phyloP scores from a whole-genome alignment of 2,888 invertebrate species.

The Tetragnatha montana region DNA sequence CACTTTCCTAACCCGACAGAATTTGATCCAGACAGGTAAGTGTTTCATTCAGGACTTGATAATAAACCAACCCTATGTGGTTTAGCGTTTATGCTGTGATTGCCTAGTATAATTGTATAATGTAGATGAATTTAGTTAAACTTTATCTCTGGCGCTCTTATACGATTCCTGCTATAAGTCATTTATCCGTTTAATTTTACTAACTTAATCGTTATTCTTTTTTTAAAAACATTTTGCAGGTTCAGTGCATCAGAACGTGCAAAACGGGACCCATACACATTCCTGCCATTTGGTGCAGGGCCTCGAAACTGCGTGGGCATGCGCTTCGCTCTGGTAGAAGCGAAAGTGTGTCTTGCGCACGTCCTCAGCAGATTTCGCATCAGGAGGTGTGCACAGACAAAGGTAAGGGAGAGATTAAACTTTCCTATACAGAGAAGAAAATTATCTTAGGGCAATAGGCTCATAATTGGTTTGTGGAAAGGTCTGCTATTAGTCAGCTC shows the following conservation, averaged over 20 bases:
- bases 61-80: no score
- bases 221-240: conserved; percentile 10
- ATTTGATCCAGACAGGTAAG: conserved; percentile 70
- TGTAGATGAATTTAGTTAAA: no score
- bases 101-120: no score
- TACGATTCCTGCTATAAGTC: no score
- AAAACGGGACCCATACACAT: conserved; percentile 51
- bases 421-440: neutral
- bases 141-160: no score
- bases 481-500: no score
- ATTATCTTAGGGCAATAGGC: neutral
- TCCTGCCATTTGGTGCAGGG: conserved; percentile 58
- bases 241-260: conserved; percentile 39
- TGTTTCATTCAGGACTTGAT: neutral
- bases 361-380: conserved; percentile 54
- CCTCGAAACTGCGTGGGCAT: conserved; percentile 61
- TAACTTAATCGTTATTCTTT: no score
- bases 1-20: conserved; percentile 67
- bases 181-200: no score
- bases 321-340: conserved; percentile 59
- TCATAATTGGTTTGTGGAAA: neutral
- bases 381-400: conserved; percentile 42
- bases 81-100: no score
- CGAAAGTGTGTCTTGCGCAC: conserved; percentile 59
- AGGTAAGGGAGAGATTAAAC: conserved; percentile 39